A percentile compares a stretch with the other conserved stretches of the same genome.
These are phyloP conservation scores for Bradypodion pumilum DNA, from an alignment of 2,797 vertebrate genomes.

Conservation along the genomic window DNA sequence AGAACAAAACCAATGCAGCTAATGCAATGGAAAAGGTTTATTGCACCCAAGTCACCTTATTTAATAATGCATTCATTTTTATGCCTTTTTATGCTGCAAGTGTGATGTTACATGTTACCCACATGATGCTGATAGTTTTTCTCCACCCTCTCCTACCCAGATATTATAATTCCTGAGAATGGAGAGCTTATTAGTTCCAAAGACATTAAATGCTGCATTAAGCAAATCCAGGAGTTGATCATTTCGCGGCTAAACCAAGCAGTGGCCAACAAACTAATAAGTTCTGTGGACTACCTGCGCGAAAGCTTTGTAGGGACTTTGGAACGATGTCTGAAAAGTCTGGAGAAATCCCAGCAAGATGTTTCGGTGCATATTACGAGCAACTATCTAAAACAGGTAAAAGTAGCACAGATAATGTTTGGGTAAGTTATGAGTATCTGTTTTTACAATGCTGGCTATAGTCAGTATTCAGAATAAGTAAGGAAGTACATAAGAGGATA, in stretches of 20 bases:
- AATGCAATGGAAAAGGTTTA: not conserved
- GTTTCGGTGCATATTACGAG: constrained; percentile 86
- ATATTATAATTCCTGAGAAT: constrained; percentile 89
- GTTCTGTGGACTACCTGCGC: constrained; percentile 93
- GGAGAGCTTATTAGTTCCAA: constrained; percentile 90
- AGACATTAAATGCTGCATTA: constrained; percentile 94
- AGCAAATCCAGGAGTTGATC: constrained; percentile 96
- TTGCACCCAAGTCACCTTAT: not conserved
- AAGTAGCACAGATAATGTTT: not conserved
- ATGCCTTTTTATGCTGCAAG: fast-evolving
- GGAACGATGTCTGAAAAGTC: constrained; percentile 92
- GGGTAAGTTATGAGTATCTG: not conserved
- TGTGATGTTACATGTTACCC: not conserved
- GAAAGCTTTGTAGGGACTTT: constrained; percentile 98
- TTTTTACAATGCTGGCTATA: not conserved
- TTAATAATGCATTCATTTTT: not conserved
- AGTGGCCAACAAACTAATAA: constrained; percentile 95
- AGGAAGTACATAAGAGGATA: not conserved
- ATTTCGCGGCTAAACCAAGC: constrained; percentile 92
- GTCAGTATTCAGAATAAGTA: not conserved
- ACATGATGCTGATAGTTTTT: not conserved
- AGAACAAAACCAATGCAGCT: not conserved
- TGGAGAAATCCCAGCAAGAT: constrained; percentile 91
- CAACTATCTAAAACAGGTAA: constrained; percentile 89
- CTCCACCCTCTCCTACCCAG: constrained; percentile 67